Conservation (phyloP, 2,113 vertebrate species). For the Sardina pilchardus region DNA sequence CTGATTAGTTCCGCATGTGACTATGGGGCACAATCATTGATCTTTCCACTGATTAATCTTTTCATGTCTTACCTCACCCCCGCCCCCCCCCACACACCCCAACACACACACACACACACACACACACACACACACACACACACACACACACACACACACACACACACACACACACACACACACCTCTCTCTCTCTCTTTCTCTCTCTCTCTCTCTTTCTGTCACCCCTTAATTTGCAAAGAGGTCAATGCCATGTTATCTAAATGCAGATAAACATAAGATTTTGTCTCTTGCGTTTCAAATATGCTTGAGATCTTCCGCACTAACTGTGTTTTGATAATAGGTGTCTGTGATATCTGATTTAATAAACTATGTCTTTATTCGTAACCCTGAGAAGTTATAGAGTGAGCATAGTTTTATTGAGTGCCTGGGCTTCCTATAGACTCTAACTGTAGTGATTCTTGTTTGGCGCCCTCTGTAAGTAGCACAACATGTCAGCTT, state of each 20-base stretch:
- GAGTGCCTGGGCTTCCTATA: background rate
- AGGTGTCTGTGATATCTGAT: background rate
- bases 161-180: background rate
- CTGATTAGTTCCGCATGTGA: constrained; percentile 18
- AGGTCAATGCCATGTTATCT: too few relatives aligned
- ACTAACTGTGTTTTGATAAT: background rate
- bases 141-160: background rate
- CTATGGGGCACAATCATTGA: constrained; percentile 30
- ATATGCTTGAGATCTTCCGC: background rate
- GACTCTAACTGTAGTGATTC: constrained; percentile 37
- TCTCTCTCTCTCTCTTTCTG: background rate
- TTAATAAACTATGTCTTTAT: background rate
- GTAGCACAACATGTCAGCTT: constrained; percentile 47
- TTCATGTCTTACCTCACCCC: background rate
- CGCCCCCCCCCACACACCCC: background rate
- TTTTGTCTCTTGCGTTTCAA: background rate
- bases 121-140: background rate
- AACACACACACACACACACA: background rate
- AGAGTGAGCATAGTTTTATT: background rate
- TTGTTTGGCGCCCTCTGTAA: constrained; percentile 49
- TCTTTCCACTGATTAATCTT: constrained; percentile 39
- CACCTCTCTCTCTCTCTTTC: constrained; percentile 8
- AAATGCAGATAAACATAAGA: background rate
- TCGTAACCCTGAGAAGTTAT: background rate
- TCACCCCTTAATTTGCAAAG: background rate